Percentiles rank a stretch among this genome's conserved stretches.
Conservation (phyloP, 2,888 invertebrate genomes). For the Himalopsyche japonica region DNA sequence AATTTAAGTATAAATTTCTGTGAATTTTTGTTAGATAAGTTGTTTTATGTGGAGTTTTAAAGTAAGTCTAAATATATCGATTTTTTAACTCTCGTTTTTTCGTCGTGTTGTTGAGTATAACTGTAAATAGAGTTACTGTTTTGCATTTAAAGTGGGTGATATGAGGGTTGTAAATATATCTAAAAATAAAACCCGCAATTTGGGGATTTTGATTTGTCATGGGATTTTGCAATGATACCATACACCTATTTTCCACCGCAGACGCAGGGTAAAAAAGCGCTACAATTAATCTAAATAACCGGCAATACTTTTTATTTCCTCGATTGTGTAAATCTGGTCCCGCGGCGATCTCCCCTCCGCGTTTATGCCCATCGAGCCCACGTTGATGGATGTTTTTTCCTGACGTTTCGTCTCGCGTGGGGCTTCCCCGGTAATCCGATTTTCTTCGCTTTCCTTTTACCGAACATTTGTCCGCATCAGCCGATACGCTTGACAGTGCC, state of each 20-base stretch:
- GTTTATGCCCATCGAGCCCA: constrained; percentile 4
- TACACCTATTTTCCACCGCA: neutral
- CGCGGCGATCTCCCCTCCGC: neutral
- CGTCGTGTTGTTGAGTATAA: no score
- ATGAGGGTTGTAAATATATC: no score
- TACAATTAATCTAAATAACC: neutral
- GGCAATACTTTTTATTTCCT: neutral
- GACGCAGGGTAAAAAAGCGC: neutral
- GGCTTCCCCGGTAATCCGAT: constrained; percentile 32
- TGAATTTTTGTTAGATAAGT: no score
- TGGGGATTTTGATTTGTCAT: neutral
- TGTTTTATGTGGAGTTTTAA: no score
- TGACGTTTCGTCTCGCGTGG: constrained; percentile 6
- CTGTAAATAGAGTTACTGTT: no score
- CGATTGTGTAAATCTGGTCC: neutral
- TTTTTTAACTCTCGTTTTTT: no score
- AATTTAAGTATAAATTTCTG: no score
- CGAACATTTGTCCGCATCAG: constrained; percentile 40
- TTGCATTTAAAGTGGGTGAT: no score
- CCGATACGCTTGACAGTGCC: constrained; percentile 36
- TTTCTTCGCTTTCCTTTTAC: constrained; percentile 32
- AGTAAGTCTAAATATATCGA: no score
- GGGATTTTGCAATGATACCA: neutral
- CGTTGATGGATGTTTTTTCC: constrained; percentile 17
- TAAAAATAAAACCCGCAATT: neutral